Conservation (phyloP, 37 sponge, comb jelly and placozoan genomes). For the Chondrilla cf. caribensis region DNA sequence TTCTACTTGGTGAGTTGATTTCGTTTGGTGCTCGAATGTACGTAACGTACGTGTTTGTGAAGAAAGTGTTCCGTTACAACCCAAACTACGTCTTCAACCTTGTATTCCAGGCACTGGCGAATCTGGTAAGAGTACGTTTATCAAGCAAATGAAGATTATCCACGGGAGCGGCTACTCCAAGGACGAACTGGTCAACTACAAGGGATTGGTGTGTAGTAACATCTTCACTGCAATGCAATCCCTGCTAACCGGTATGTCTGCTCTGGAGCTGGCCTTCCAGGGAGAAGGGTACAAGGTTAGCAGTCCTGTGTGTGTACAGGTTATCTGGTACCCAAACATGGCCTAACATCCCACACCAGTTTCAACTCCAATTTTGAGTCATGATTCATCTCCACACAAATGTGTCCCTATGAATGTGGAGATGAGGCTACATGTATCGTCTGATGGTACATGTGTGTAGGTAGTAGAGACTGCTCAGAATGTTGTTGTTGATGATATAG, state of each 20-base stretch:
- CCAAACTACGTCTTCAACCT: too few relatives aligned
- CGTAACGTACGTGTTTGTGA: neutral
- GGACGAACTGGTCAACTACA: conserved; percentile 63
- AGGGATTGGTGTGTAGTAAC: conserved; percentile 70
- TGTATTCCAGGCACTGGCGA: conserved; percentile 92
- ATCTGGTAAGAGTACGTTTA: conserved; percentile 96
- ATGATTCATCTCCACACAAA: too few relatives aligned
- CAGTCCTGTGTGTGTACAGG: neutral
- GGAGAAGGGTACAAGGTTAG: neutral
- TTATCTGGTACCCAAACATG: neutral
- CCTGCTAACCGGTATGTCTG: conserved; percentile 38
- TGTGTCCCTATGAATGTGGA: too few relatives aligned
- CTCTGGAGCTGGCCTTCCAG: neutral
- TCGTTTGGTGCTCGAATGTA: neutral
- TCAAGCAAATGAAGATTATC: conserved; percentile 98
- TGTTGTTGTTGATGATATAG: too few relatives aligned
- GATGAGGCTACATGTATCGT: too few relatives aligned
- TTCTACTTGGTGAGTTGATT: conserved; percentile 79
- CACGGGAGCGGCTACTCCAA: conserved; percentile 90
- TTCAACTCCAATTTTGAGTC: too few relatives aligned
- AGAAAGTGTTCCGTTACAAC: too few relatives aligned
- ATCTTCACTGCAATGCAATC: conserved; percentile 71
- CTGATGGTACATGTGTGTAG: too few relatives aligned
- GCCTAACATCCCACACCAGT: neutral
- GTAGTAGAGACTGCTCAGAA: too few relatives aligned